Conservation (phyloP, 1,140 invertebrate species). For the Drosophila leontia region DNA sequence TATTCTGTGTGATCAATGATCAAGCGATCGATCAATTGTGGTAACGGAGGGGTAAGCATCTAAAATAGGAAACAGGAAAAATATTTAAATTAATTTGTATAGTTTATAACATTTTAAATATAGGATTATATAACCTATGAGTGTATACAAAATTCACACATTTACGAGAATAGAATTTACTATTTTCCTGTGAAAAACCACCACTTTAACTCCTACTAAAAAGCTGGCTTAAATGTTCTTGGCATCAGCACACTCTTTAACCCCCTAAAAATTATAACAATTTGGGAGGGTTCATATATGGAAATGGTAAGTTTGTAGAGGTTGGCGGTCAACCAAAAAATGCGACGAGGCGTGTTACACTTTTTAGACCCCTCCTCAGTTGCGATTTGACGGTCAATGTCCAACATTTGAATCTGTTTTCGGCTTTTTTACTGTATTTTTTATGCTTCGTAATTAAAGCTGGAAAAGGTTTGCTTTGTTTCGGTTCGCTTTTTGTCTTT, state of each 20-base stretch:
- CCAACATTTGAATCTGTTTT: slow-evolving; percentile 36
- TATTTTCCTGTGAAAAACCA: not conserved
- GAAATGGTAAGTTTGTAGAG: slow-evolving; percentile 2
- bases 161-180: not conserved
- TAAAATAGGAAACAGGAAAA: not conserved
- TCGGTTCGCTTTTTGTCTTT: slow-evolving; percentile 26
- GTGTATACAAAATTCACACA: not conserved
- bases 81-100: not conserved
- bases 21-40: not conserved
- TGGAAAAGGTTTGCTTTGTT: slow-evolving; percentile 45
- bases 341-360: slow-evolving; percentile 48
- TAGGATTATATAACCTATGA: not conserved
- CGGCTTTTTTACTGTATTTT: slow-evolving; percentile 39
- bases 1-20: slow-evolving; percentile 10
- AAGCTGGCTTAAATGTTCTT: slow-evolving; percentile 13
- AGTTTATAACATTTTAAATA: not conserved
- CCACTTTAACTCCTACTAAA: not conserved
- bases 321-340: slow-evolving; percentile 29
- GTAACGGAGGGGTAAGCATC: slow-evolving; percentile 8
- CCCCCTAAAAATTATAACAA: slow-evolving; percentile 1
- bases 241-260: slow-evolving; percentile 13
- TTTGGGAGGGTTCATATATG: slow-evolving; percentile 1
- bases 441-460: slow-evolving; percentile 51
- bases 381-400: slow-evolving; percentile 52
- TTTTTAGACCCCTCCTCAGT: slow-evolving; percentile 11